Conservation (phyloP, 2,113 vertebrate species). For the Psilopsiagon aymara region DNA sequence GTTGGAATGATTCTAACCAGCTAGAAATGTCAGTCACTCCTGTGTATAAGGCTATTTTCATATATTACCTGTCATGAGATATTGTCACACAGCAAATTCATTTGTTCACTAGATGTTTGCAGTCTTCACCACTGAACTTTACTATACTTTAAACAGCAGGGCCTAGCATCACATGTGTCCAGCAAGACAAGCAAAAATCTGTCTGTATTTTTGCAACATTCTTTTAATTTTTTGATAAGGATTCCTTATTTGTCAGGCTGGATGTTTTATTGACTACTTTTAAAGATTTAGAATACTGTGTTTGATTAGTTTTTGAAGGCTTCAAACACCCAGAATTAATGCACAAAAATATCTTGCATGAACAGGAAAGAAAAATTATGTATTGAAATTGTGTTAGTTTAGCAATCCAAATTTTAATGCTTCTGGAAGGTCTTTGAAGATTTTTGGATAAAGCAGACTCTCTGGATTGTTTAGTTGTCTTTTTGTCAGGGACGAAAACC, state of each 20-base stretch:
- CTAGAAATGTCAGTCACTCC: background rate
- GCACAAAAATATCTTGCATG: background rate
- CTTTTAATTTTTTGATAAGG: background rate
- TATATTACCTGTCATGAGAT: background rate
- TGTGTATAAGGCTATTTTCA: background rate
- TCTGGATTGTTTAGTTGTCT: background rate
- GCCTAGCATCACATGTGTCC: background rate
- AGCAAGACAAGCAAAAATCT: background rate
- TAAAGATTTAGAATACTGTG: background rate
- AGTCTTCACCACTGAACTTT: background rate
- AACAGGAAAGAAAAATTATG: background rate
- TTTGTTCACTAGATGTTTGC: background rate
- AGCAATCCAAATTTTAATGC: background rate
- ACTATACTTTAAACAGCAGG: background rate
- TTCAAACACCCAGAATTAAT: background rate
- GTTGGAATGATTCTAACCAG: background rate
- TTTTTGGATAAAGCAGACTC: background rate
- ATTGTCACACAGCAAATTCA: background rate
- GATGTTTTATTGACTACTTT: background rate
- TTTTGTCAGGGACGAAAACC: background rate
- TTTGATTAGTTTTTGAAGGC: background rate
- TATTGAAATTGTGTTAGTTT: background rate
- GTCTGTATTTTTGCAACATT: background rate
- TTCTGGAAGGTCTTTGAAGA: background rate
- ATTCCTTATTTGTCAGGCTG: background rate